These are phyloP conservation scores for Mungos mungo DNA, from an alignment of 2,113 vertebrate species.

Conservation along the genomic window DNA sequence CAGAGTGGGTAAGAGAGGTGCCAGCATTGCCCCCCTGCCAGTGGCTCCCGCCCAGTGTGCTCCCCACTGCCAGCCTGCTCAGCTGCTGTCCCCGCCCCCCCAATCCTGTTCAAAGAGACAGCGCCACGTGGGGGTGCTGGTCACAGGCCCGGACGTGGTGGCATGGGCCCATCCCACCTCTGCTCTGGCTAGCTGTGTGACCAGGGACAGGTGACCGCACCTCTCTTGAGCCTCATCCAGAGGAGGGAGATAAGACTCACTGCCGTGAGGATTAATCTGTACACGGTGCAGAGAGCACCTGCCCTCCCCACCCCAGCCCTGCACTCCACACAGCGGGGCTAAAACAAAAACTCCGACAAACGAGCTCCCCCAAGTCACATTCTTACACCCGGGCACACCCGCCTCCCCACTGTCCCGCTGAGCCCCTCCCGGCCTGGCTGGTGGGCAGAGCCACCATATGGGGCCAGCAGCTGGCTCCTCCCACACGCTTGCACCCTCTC, in stretches of 20 bases:
- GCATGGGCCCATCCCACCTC: neutral
- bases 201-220: neutral
- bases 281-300: accelerated
- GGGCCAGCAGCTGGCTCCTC: neutral
- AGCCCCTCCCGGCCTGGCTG: neutral
- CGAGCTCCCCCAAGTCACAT: neutral
- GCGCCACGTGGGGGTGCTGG: accelerated
- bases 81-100: too few relatives aligned
- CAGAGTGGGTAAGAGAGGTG: neutral
- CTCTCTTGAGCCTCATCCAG: neutral
- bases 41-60: neutral
- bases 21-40: neutral
- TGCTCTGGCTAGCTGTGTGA: neutral
- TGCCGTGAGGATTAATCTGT: too few relatives aligned
- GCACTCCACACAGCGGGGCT: neutral
- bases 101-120: neutral
- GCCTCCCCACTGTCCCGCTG: neutral
- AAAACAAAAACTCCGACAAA: neutral
- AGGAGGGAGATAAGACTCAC: neutral
- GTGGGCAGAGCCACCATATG: slow-evolving; percentile 28
- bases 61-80: too few relatives aligned
- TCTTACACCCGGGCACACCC: neutral
- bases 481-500: neutral
- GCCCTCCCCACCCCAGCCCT: neutral
- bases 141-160: neutral